Evolutionary conservation across 2,113 vertebrate species (phyloP), one percentile per base, ranked within the genome.

Genomic region (Pteropus alecto): DNA sequence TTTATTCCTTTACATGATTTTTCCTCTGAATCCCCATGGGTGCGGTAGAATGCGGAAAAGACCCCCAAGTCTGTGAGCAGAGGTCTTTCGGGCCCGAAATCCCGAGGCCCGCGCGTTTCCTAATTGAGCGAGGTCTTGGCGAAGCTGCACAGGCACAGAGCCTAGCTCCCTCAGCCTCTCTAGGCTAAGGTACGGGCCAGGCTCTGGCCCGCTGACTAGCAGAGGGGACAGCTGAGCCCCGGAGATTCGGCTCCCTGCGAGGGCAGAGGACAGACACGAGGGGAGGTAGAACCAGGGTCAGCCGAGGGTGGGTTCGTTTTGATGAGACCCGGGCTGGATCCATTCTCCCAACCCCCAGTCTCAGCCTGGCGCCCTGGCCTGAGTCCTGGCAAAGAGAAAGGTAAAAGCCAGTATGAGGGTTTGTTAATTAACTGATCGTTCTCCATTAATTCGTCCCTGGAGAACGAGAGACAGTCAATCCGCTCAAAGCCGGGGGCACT

Each of bases 341-440:
- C 67, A 5, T 15, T 6, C 11, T 33, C 43, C 9, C 82, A 82
- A 46, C 22, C 90, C 97, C 78, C 11, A 30, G 33, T 48, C 73
- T 71, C 19, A 83, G 46, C 84, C 65, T 19, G 16, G 92, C 6
- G 7, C 95, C 95, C 51, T 41, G 74, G 48, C 81, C 73, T 78
- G 84, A 86, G 93, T 84, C 87, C 68, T 13, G 41, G 96, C 26
- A 78, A 97, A 98, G 95, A 97, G 58, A 88, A 97, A 97, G 98
- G 97, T 98, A 97, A 97, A 98, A 97, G 98, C 97, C 92, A 94
- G 98, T 97, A 98, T 96, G 97, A 98, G 98, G 98, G 98, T 98
- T 98, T 99, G 98, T 98, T 99, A 99, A 99, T 99, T 99, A 99
- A 99, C 99, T 99, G 99, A 98, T 99, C 98, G 98, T 98, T 98